Base-by-base conservation (phyloP, 2,888 invertebrate genomes). In the Agrotis segetum region DNA sequence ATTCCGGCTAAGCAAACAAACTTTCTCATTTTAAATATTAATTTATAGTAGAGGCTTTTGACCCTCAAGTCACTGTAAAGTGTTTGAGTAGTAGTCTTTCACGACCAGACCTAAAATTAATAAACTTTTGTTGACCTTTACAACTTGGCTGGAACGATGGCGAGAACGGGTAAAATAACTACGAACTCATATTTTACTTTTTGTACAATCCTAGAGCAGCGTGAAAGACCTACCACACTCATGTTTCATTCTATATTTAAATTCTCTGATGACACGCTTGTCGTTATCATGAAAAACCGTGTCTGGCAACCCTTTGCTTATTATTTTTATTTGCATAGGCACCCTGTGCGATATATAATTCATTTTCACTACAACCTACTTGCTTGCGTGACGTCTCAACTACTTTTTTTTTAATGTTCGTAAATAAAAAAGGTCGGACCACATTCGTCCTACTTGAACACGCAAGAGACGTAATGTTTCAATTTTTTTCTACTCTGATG, bases 401-500 rank as follows among this genome's bases (percentile, higher is more conserved):
- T 70, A 70, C 60, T 74, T 77, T 80, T 78, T 81, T 84, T 84
- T 84, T 79, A 79, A 85, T 81, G 74, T 78, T 64, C 73, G 67
- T 77, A 74, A 72, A 86, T 82, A 84, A 85, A 86, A 83, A 86
- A 80, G 77, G 69, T 73, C 82, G 82, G 82, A 79, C 85, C 85
- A 87, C 82, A 87, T 86, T 85, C 86, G 85, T 81, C 82, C 84
- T 82, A 84, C 87, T 87, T 85, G 77, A 77, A 80, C 92, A 92
- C 91, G 92, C 92, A 81, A 90, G 81, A 86, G 85, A 87, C 80
- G 69, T 71, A 63, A 76, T 79, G 76, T 76, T 84, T 77, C 17
- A 71, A 77, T 81, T 75, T 87, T 86, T 82, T 77, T 71, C 21
- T 59, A 70, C 80, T 61, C 49, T 56, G 87, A 88, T 88, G 62